These are phyloP conservation scores for Sisor rabdophorus DNA, from an alignment of 2,113 vertebrate genomes.

Conservation along the genomic window DNA sequence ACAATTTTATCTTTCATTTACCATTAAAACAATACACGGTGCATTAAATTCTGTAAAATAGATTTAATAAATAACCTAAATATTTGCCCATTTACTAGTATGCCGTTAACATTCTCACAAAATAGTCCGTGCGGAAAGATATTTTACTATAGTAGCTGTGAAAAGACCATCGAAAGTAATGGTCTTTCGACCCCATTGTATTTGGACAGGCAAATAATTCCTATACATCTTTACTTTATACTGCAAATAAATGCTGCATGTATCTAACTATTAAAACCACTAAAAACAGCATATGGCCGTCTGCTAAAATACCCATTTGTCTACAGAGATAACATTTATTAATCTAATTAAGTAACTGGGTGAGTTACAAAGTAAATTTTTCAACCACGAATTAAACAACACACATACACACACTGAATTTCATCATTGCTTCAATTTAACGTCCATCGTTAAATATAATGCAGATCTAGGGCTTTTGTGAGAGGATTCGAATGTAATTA, in stretches of 20 bases:
- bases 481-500: not conserved
- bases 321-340: not conserved
- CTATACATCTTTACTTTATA: not conserved
- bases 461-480: not conserved
- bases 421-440: not conserved
- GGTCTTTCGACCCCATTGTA: constrained; percentile 59
- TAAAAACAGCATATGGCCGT: not conserved
- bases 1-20: not conserved
- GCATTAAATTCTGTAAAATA: too few species aligned
- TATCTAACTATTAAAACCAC: not conserved
- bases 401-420: not conserved
- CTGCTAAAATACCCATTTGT: not conserved
- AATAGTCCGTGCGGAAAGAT: constrained; percentile 62
- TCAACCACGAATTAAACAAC: not conserved
- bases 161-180: constrained; percentile 73
- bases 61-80: not conserved
- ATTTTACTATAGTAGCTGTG: constrained; percentile 20
- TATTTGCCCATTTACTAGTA: not conserved
- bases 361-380: not conserved
- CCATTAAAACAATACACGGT: not conserved
- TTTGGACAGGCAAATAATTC: not conserved
- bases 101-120: not conserved
- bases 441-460: not conserved
- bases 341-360: not conserved
- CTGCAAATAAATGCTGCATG: not conserved